These are phyloP conservation scores for Probaryconus sp. DNA, from an alignment of 1,140 invertebrate species.

Conservation along the genomic window DNA sequence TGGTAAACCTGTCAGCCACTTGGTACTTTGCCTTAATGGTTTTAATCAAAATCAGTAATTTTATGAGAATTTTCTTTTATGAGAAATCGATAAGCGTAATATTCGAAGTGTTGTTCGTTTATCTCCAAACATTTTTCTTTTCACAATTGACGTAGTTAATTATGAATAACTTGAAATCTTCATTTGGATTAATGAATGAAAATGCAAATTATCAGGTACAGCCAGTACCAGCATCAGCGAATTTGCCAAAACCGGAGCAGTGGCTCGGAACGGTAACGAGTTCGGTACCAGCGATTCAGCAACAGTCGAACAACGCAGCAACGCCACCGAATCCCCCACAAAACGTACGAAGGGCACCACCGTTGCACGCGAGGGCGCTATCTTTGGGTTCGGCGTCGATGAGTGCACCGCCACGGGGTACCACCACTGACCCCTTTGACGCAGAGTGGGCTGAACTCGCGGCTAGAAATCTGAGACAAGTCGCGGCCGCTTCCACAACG, in stretches of 20 bases:
- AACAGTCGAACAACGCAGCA: constrained; percentile 46
- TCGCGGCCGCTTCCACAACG: constrained; percentile 70
- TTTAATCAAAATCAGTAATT: no score
- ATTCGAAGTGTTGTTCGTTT: no score
- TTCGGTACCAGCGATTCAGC: constrained; percentile 73
- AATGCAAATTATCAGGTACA: constrained; percentile 67
- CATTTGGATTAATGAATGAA: no score
- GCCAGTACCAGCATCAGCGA: constrained; percentile 64
- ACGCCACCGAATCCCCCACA: constrained; percentile 72
- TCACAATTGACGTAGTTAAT: no score
- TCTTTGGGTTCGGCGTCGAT: constrained; percentile 79
- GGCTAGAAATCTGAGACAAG: constrained; percentile 75
- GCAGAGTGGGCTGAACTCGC: constrained; percentile 88
- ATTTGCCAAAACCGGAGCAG: constrained; percentile 85
- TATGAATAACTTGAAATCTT: no score
- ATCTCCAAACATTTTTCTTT: no score
- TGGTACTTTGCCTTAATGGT: no score
- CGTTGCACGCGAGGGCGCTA: constrained; percentile 82
- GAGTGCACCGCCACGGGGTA: constrained; percentile 64
- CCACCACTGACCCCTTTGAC: constrained; percentile 87
- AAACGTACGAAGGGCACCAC: constrained; percentile 78
- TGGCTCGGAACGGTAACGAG: constrained; percentile 86
- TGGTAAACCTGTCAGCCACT: no score
- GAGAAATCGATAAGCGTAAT: no score
- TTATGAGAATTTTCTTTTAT: no score